Evolutionary conservation across 2,797 vertebrate genomes (phyloP).

Genomic region (Myotis findleyi): DNA sequence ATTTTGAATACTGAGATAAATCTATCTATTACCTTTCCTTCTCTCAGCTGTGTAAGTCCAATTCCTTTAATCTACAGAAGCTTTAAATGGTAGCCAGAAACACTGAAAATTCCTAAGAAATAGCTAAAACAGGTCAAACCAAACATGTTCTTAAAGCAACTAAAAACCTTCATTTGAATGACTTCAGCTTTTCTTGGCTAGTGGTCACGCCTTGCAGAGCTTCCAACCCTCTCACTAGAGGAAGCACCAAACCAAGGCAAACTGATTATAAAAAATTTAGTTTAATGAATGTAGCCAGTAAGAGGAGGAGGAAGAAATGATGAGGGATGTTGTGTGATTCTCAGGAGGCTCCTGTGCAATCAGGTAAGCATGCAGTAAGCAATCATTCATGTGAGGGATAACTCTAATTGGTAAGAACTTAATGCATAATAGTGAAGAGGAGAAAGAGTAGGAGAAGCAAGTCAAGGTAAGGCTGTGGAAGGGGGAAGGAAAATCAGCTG

Average conservation of each 20-base stretch:
- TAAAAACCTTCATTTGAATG: not conserved
- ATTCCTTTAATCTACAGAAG: not conserved
- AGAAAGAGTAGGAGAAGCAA: not conserved
- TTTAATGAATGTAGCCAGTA: constrained; percentile 51
- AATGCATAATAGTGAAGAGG: not conserved
- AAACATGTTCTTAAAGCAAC: not conserved
- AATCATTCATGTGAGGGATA: constrained; percentile 61
- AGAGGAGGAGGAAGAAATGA: constrained; percentile 24
- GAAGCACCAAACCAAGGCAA: constrained; percentile 28
- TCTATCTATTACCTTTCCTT: not conserved
- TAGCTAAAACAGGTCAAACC: not conserved
- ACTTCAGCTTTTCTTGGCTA: not conserved
- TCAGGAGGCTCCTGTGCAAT: constrained; percentile 53
- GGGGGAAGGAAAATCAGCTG: not conserved
- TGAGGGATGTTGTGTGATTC: constrained; percentile 5
- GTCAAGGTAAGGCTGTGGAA: not conserved
- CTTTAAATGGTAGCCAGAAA: not conserved
- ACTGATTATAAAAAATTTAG: constrained; percentile 55
- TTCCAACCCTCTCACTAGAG: constrained; percentile 15
- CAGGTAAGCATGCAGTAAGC: constrained; percentile 51
- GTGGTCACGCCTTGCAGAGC: not conserved
- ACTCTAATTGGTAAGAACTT: constrained; percentile 64
- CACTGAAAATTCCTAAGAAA: not conserved
- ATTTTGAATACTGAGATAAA: not conserved
- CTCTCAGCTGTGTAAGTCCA: not conserved